Evolutionary conservation across 2,797 vertebrate genomes (phyloP), one percentile per base, ranked within the genome.

Genomic region (Linurgus olivaceus): DNA sequence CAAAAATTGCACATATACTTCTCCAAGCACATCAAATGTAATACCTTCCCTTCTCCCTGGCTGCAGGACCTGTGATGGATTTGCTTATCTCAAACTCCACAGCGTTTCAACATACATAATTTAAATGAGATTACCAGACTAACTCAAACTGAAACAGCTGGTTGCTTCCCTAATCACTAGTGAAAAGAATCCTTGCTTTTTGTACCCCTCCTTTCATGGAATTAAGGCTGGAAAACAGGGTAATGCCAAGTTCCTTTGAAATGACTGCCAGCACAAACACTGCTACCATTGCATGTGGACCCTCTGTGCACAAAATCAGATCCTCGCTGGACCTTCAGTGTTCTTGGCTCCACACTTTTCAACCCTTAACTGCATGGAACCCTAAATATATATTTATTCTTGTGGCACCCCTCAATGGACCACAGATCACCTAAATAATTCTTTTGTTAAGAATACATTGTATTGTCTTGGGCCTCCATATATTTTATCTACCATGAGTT

Each of bases 51-150:
- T 61, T 81, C 16, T 66, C 48, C 25, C 63, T 20, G 48, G 17
- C 63, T 59, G 63, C 29, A 50, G 26, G 45, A 79, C 51, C 55
- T 44, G 25, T 38, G 71, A 38, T 2, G 2, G 59, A 94, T 82
- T 92, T 40, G 59, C 86, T 96, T 95, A 94, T 96, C 93, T 90
- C 86, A 50, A 73, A 85, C 74, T 59, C 80, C 67, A 93, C 47
- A 71, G n/a, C 7, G 7, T 70, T 90, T 82, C 71, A 82, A 63
- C 5, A 13, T 42, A 71, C 50, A 70, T 59, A 57, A 95, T 89
- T 95, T 92, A 93, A 96, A 89, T 74, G 42, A 57, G 88, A 95
- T 92, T 94, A 92, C 85, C 83, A 54, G 67, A 45, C 48, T 61
- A 65, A 73, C 21, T 73, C 44, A 17, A 54, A 88, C 76, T 58